Percentiles rank a stretch among this genome's conserved stretches.
Conservation (phyloP, 2,888 invertebrate genomes). For the Cataglyphis albicans region DNA sequence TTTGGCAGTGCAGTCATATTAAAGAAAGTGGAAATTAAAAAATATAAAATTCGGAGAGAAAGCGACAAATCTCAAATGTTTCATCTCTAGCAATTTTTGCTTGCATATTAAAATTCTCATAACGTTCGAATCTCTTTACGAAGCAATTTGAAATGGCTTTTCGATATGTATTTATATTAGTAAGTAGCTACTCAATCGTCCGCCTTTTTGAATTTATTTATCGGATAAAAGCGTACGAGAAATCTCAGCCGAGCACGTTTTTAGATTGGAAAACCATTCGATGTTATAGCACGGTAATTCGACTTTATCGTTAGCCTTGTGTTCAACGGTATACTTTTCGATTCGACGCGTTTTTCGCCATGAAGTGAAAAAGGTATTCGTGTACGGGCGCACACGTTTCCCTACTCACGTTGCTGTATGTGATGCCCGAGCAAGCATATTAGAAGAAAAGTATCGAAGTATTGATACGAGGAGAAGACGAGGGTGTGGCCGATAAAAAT, state of each 20-base stretch:
- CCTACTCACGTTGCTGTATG: conserved; percentile 10
- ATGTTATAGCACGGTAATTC: conserved; percentile 68
- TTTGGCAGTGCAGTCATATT: neutral
- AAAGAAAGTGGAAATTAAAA: neutral
- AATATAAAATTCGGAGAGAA: neutral
- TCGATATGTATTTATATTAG: neutral
- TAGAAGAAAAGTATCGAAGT: conserved; percentile 35
- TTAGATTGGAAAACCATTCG: conserved; percentile 74
- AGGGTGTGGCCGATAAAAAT: conserved; percentile 43
- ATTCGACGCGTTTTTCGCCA: conserved; percentile 55
- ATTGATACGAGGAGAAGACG: neutral
- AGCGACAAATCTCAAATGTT: neutral
- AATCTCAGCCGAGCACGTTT: conserved; percentile 60
- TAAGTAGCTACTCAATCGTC: conserved; percentile 11
- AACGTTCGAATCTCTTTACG: neutral
- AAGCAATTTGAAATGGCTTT: neutral
- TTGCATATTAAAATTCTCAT: conserved; percentile 1
- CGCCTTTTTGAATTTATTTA: conserved; percentile 72
- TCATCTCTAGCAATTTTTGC: neutral
- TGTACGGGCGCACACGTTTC: conserved; percentile 45
- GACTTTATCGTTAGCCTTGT: conserved; percentile 66
- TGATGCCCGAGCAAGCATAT: conserved; percentile 30
- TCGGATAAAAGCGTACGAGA: conserved; percentile 71
- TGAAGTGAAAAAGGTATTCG: conserved; percentile 49
- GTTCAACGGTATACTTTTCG: conserved; percentile 53